These are phyloP conservation scores for Cotesia chilonis DNA, from an alignment of 1,140 invertebrate genomes.

Conservation along the genomic window DNA sequence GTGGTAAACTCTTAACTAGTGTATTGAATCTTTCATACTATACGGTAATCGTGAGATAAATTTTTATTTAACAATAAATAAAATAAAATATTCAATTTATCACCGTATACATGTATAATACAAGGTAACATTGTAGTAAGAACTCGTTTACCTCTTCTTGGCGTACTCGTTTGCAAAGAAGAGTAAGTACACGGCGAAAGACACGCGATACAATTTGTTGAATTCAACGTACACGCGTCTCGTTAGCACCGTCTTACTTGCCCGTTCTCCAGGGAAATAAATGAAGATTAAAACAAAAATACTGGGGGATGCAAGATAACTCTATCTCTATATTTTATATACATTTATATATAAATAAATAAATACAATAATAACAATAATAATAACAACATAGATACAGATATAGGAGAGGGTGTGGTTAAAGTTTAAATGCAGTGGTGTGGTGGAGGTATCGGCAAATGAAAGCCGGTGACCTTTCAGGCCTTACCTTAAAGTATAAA, in stretches of 20 bases:
- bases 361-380: not conserved
- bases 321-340: not conserved
- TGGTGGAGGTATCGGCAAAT: not conserved
- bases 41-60: no score
- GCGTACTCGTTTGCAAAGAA: not conserved
- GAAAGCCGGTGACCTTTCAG: conserved; percentile 21
- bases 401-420: not conserved
- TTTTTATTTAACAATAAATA: no score
- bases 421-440: conserved; percentile 10
- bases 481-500: not conserved
- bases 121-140: conserved; percentile 2
- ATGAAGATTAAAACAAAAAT: conserved; percentile 7
- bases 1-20: no score
- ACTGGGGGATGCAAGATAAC: not conserved
- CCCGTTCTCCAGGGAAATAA: not conserved
- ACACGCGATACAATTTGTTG: conserved; percentile 32
- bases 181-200: conserved; percentile 12
- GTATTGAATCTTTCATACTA: no score
- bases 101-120: not conserved
- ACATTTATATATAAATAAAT: not conserved
- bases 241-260: conserved; percentile 20
- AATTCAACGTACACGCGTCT: conserved; percentile 25
- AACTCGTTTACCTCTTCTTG: conserved; percentile 13
- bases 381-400: not conserved
- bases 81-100: not conserved